phyloP scores from a whole-genome alignment of 2,113 vertebrate genomes.

The Epinephelus cyanopodus region DNA sequence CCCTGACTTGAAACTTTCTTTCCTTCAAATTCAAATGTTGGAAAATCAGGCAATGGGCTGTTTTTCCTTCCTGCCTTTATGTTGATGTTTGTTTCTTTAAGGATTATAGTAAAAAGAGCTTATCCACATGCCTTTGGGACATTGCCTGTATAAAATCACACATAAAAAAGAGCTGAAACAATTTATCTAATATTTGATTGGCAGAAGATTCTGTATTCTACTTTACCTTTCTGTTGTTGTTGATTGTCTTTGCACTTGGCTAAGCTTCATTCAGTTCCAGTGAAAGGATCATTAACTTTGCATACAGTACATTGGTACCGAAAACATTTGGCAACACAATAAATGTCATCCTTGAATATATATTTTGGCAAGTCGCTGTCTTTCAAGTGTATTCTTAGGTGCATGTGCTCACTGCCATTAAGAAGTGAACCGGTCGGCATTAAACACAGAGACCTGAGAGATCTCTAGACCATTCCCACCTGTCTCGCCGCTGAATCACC shows the following conservation, averaged over 20 bases:
- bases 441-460: slow-evolving; percentile 13
- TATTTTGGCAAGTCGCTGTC: slow-evolving; percentile 6
- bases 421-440: slow-evolving; percentile 33
- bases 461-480: slow-evolving; percentile 12
- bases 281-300: not conserved
- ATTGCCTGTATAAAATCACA: not conserved
- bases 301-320: not conserved
- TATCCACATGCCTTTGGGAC: not conserved
- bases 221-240: too few species aligned
- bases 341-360: not conserved
- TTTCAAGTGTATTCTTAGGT: slow-evolving; percentile 31
- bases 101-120: not conserved
- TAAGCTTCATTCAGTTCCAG: not conserved
- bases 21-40: not conserved
- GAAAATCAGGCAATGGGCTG: not conserved
- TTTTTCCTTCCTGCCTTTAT: not conserved
- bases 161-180: not conserved
- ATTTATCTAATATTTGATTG: not conserved
- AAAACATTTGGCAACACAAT: slow-evolving; percentile 11
- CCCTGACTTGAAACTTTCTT: not conserved
- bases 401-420: slow-evolving; percentile 37
- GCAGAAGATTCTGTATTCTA: too few species aligned
- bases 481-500: slow-evolving; percentile 1
- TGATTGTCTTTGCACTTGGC: not conserved
- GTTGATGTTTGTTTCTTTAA: not conserved